Evolutionary conservation across 2,113 vertebrate genomes (phyloP).

Genomic region (Carassius carassius): DNA sequence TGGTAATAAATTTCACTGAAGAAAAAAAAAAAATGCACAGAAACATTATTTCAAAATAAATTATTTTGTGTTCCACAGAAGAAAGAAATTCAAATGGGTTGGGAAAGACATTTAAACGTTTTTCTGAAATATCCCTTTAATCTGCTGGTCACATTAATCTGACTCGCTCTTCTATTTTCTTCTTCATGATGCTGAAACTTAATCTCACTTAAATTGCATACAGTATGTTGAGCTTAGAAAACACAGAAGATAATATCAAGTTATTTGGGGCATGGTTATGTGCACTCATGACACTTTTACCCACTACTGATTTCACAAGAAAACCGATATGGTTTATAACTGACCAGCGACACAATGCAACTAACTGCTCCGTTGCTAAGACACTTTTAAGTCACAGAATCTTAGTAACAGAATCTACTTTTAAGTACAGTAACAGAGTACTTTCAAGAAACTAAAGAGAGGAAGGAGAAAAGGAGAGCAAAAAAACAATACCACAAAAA

Average conservation of each 20-base stretch:
- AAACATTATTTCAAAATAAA: neutral
- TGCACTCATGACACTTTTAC: neutral
- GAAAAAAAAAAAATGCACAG: neutral
- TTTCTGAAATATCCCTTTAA: neutral
- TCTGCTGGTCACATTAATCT: neutral
- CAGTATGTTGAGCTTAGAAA: neutral
- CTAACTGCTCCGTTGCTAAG: neutral
- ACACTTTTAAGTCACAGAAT: neutral
- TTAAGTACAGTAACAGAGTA: neutral
- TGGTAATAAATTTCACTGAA: neutral
- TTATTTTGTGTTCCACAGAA: neutral
- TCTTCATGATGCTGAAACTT: neutral
- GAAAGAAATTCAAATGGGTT: neutral
- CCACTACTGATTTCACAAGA: conserved; percentile 5
- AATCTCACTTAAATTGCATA: neutral
- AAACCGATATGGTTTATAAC: neutral
- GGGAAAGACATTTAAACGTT: neutral
- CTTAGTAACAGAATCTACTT: too few species aligned
- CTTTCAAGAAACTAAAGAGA: neutral
- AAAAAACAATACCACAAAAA: neutral
- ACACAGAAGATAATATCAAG: neutral
- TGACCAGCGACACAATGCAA: neutral
- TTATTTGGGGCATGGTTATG: neutral
- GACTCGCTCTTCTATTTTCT: neutral
- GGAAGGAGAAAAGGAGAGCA: neutral